A percentile compares a stretch with the other conserved stretches of the same genome.
Conservation (phyloP, 30 jellyfish, hydroid and myxozoan species). For the Rhopilema esculentum region DNA sequence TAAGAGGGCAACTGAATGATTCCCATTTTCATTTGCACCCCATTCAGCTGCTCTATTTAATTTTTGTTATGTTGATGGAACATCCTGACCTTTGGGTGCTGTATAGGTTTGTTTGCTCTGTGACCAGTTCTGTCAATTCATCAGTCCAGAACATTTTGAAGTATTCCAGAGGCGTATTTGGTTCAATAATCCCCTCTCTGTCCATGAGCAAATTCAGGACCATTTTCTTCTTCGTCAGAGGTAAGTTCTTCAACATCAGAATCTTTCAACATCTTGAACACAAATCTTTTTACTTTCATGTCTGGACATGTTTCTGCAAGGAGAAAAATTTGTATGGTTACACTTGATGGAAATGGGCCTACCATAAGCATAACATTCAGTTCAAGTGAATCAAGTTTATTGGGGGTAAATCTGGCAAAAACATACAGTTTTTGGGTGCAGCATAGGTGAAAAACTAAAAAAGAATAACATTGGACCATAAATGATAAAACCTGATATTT, state of each 20-base stretch:
- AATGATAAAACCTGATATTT: conserved; percentile 7
- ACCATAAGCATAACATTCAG: not conserved
- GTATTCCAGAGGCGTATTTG: conserved; percentile 17
- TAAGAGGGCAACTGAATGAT: conserved; percentile 32
- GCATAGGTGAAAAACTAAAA: not conserved
- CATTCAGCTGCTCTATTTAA: conserved; percentile 34
- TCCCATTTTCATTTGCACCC: conserved; percentile 53
- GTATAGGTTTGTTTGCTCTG: conserved; percentile 45
- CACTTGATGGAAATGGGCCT: not conserved
- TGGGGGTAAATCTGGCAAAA: conserved; percentile 21
- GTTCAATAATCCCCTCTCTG: not conserved
- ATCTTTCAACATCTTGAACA: conserved; percentile 6
- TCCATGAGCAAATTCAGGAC: not conserved
- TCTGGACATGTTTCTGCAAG: conserved; percentile 26
- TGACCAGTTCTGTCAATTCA: conserved; percentile 35
- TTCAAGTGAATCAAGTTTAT: conserved; percentile 15
- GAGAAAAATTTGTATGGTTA: conserved; percentile 3
- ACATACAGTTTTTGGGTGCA: not conserved
- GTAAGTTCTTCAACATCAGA: conserved; percentile 32
- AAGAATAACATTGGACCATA: not conserved
- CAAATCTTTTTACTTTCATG: conserved; percentile 4
- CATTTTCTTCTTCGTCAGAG: conserved; percentile 56
- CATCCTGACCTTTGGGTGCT: conserved; percentile 34
- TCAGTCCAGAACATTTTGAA: conserved; percentile 46
- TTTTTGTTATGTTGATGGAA: conserved; percentile 27